Evolutionary conservation across 2,888 invertebrate species (phyloP).

Genomic region (Dolichopus griseipennis): DNA sequence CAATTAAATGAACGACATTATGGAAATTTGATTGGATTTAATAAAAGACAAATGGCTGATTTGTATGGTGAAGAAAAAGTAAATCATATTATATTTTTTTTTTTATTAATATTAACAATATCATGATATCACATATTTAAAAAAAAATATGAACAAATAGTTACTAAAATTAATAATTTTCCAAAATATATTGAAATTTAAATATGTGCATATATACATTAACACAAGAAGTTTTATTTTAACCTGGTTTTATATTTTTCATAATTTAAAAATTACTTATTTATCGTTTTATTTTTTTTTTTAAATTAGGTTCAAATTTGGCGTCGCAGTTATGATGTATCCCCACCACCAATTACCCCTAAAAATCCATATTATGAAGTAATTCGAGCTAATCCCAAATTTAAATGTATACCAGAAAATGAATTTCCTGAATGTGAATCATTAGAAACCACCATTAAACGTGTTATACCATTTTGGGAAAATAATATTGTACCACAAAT

Average conservation of each 20-base stretch:
- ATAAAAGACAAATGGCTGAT: conserved; percentile 75
- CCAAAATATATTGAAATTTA: no score
- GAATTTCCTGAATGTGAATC: conserved; percentile 79
- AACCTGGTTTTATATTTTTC: no score
- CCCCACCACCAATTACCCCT: conserved; percentile 71
- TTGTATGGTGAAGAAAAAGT: conserved; percentile 79
- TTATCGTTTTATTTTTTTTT: no score
- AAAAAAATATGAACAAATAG: no score
- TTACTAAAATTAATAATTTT: no score
- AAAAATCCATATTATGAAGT: conserved; percentile 65
- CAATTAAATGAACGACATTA: conserved; percentile 81
- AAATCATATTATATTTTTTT: conserved; percentile 2
- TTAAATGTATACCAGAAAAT: conserved; percentile 57
- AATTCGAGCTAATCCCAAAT: conserved; percentile 68
- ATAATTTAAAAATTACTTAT: no score
- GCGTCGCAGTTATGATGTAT: conserved; percentile 73
- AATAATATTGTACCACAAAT: conserved; percentile 59
- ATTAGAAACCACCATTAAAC: conserved; percentile 67
- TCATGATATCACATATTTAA: no score
- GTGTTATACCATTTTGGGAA: conserved; percentile 82
- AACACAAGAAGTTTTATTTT: no score
- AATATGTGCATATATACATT: no score
- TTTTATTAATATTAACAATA: no score
- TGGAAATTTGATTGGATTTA: conserved; percentile 74
- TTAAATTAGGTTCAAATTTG: conserved; percentile 62